Conservation (phyloP, 2,888 invertebrate genomes). For the Schizotus pectinicornis region DNA sequence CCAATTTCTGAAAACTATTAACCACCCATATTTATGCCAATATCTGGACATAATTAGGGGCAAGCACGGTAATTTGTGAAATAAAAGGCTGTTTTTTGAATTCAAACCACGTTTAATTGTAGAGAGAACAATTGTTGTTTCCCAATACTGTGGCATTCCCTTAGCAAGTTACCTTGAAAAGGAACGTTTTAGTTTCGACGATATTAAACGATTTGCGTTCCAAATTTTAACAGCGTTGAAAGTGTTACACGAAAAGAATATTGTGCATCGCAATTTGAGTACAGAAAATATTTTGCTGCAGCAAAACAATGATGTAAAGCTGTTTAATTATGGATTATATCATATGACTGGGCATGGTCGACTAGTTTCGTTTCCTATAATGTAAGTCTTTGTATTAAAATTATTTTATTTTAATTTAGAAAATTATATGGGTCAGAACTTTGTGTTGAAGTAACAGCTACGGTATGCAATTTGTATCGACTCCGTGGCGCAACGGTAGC, state of each 20-base stretch:
- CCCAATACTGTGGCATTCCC: constrained; percentile 76
- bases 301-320: constrained; percentile 73
- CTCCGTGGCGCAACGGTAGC: constrained; percentile 98
- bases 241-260: constrained; percentile 73
- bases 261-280: constrained; percentile 81
- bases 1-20: constrained; percentile 78
- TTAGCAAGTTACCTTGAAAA: constrained; percentile 62
- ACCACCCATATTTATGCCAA: constrained; percentile 82
- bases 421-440: neutral
- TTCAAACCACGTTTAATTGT: constrained; percentile 44
- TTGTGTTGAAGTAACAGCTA: neutral
- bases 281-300: constrained; percentile 84
- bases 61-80: constrained; percentile 79
- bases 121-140: constrained; percentile 84
- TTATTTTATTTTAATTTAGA: constrained; percentile 10
- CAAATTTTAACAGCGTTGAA: constrained; percentile 77
- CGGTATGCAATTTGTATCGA: constrained; percentile 53
- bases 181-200: constrained; percentile 58
- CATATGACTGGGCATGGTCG: constrained; percentile 88
- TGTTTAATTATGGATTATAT: constrained; percentile 93
- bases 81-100: neutral
- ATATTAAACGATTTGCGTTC: constrained; percentile 70
- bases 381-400: constrained; percentile 63
- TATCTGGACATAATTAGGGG: constrained; percentile 92
- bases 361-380: constrained; percentile 89